A percentile compares a stretch with the other conserved stretches of the same genome.
phyloP scores from a whole-genome alignment of 2,888 invertebrate species.

The Tachina fera region DNA sequence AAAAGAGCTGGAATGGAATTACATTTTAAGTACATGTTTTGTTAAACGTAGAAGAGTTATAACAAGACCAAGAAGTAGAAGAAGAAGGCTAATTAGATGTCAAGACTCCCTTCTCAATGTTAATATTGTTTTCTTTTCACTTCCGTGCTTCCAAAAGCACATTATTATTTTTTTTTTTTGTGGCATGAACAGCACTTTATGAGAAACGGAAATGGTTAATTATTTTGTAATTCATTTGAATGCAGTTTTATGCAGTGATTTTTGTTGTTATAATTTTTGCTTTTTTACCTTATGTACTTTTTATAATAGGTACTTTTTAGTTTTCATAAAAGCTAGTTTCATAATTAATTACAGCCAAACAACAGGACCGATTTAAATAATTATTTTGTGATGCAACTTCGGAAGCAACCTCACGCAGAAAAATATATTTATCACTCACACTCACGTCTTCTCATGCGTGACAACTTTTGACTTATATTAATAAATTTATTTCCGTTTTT shows the following conservation, averaged over 20 bases:
- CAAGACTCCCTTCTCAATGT: constrained; percentile 46
- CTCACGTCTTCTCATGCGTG: too few relatives aligned
- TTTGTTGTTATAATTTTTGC: too few relatives aligned
- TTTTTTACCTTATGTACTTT: too few relatives aligned
- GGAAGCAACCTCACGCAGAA: too few relatives aligned
- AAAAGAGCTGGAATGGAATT: constrained; percentile 63
- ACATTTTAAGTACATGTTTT: constrained; percentile 63
- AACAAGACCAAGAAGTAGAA: neutral
- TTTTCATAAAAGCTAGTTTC: too few relatives aligned
- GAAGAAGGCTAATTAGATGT: constrained; percentile 69
- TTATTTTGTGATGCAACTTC: too few relatives aligned
- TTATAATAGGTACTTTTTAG: too few relatives aligned
- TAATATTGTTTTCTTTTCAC: constrained; percentile 35
- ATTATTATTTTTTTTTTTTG: constrained; percentile 11
- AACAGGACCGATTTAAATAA: too few relatives aligned
- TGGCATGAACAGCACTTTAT: constrained; percentile 38
- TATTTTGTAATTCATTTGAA: constrained; percentile 57
- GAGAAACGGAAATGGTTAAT: constrained; percentile 63
- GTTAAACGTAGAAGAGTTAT: constrained; percentile 31
- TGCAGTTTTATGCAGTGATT: constrained; percentile 52
- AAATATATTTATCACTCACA: too few relatives aligned
- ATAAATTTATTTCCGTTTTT: too few relatives aligned
- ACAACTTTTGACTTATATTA: too few relatives aligned
- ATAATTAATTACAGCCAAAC: too few relatives aligned
- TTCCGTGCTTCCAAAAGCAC: constrained; percentile 31